Evolutionary conservation across 2,113 vertebrate genomes (phyloP), one percentile per base, ranked within the genome.

Genomic region (Cynopterus brachyotis): DNA sequence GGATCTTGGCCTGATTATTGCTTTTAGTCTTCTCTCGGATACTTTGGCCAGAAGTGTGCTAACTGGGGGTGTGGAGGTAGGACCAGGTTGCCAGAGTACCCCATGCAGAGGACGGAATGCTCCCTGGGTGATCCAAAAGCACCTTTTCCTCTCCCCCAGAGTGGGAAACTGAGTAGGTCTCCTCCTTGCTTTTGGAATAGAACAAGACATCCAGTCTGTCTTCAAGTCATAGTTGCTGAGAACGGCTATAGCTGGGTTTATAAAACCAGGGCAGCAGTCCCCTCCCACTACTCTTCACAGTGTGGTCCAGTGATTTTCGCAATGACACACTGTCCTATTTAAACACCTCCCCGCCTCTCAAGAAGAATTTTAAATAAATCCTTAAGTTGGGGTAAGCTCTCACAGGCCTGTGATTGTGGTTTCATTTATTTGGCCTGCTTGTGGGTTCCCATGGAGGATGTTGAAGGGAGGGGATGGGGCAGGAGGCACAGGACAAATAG

Each of bases 281-380:
- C 40, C 66, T 78, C 35, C 66, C 64, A 26, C 12, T 55, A 9
- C 30, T 64, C n/a, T 45, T 89, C 59, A 64, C 35, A 70, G 0
- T 57, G 37, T 2, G 4, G 24, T 35, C 45, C 72, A 50, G 5
- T 64, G 67, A 50, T 79, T 73, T 89, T 35, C 22, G 35, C 64
- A 83, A 0, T 80, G 78, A 95, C 47, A 72, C 24, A 45, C 28
- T 37, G 37, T 75, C 89, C 76, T 73, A 15, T 57, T 89, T 82
- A 85, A 89, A 83, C 15, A 96, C 75, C 79, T 78, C 64, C 24
- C 28, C 89, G 73, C 13, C 76, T 94, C 42, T 50, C 80, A 19
- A 73, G 53, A 80, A 95, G 92, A 97, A 57, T 78, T 79, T 75
- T 73, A 89, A 81, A 47, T 30, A 88, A 85, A 90, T 69, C 40